These are phyloP conservation scores for Ectobius pallidus DNA, from an alignment of 2,888 invertebrate genomes.

Conservation along the genomic window DNA sequence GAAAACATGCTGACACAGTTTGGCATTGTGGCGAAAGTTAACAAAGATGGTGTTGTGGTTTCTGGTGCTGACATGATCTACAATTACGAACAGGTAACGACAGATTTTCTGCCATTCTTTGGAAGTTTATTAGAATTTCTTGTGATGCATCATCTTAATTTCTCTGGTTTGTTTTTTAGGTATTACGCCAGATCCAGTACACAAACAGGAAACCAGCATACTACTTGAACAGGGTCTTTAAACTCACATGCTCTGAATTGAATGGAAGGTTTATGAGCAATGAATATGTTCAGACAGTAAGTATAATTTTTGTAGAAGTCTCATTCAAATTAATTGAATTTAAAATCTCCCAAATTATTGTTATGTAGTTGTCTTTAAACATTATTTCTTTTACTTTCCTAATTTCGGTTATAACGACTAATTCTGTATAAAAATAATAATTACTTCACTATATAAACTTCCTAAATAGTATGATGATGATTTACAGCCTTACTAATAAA, in stretches of 20 bases:
- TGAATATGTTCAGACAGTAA: conserved; percentile 91
- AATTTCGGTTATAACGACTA: too few species aligned
- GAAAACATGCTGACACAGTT: conserved; percentile 74
- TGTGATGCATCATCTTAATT: too few species aligned
- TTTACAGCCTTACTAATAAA: too few species aligned
- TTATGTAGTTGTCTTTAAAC: too few species aligned
- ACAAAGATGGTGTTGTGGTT: conserved; percentile 85
- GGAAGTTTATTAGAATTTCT: too few species aligned
- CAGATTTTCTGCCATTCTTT: too few species aligned
- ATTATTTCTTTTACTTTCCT: too few species aligned
- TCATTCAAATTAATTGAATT: background rate
- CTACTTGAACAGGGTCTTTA: conserved; percentile 93
- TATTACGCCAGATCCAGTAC: conserved; percentile 83
- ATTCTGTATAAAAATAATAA: background rate
- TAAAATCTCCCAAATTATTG: too few species aligned
- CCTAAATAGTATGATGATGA: too few species aligned
- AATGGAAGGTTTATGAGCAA: conserved; percentile 94
- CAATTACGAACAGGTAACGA: conserved; percentile 72
- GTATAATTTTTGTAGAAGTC: conserved; percentile 45
- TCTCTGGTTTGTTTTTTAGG: conserved; percentile 46
- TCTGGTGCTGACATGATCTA: conserved; percentile 79
- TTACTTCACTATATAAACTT: too few species aligned
- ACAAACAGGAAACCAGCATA: conserved; percentile 96
- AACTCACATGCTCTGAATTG: conserved; percentile 92
- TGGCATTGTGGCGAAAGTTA: conserved; percentile 84